Conservation (phyloP, 2,888 invertebrate genomes). For the Amitus sp. region DNA sequence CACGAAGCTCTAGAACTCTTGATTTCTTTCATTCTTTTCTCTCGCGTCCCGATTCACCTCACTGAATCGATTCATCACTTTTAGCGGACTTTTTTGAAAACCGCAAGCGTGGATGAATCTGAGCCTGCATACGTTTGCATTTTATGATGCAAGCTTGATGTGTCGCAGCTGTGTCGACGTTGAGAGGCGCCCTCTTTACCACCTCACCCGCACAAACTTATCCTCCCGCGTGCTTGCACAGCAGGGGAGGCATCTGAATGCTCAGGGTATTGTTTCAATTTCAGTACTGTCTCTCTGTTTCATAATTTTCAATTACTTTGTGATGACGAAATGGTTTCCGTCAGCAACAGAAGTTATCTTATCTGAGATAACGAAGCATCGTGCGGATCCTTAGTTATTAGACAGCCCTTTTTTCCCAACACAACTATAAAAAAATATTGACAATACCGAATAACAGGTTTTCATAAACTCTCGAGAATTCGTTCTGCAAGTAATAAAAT, state of each 20-base stretch:
- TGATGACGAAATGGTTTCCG: constrained; percentile 51
- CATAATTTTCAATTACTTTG: constrained; percentile 60
- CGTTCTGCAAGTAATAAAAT: no score
- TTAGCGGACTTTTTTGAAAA: constrained; percentile 29
- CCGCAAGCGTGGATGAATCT: constrained; percentile 28
- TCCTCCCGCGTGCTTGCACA: constrained; percentile 11
- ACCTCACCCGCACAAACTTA: constrained; percentile 6
- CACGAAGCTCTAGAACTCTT: constrained; percentile 30
- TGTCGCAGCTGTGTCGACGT: constrained; percentile 23
- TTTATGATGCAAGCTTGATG: constrained; percentile 24
- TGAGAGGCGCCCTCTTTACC: constrained; percentile 27
- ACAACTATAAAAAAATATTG: no score
- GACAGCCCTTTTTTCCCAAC: constrained; percentile 50
- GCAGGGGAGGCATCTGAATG: constrained; percentile 41
- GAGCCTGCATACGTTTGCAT: constrained; percentile 18
- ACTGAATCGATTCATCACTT: constrained; percentile 36
- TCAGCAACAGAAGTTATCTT: constrained; percentile 21
- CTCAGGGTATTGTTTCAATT: constrained; percentile 52
- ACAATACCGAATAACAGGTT: no score
- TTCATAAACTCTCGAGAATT: no score
- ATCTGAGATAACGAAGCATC: constrained; percentile 14
- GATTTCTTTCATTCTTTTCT: constrained; percentile 37
- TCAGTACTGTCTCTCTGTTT: constrained; percentile 49
- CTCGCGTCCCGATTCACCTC: constrained; percentile 31
- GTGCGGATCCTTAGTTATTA: constrained; percentile 54